These are phyloP conservation scores for Dipus sagitta DNA, from an alignment of 2,797 vertebrate genomes.

Conservation along the genomic window DNA sequence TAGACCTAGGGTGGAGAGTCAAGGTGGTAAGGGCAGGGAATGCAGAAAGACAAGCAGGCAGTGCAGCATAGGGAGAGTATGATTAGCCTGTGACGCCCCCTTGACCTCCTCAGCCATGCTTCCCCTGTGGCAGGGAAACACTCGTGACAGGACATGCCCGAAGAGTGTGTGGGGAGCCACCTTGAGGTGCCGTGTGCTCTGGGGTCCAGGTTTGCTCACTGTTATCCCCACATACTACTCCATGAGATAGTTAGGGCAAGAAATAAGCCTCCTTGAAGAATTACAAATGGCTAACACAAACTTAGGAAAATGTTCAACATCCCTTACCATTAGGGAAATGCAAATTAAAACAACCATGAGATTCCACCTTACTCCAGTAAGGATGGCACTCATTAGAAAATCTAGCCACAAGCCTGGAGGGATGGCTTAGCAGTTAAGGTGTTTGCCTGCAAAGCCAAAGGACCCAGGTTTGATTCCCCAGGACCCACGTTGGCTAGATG, in stretches of 20 bases:
- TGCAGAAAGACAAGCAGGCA: not conserved
- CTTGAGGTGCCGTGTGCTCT: not conserved
- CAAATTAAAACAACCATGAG: too few species aligned
- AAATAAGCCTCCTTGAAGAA: not conserved
- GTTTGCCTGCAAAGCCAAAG: too few species aligned
- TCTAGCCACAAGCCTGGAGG: too few species aligned
- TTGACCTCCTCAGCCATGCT: not conserved
- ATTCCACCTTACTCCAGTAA: too few species aligned
- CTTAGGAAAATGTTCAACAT: too few species aligned
- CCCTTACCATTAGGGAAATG: too few species aligned
- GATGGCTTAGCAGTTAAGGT: too few species aligned
- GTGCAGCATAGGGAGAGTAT: not conserved
- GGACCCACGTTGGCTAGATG: too few species aligned
- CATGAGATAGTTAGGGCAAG: not conserved
- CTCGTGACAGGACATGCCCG: not conserved
- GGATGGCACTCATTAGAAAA: too few species aligned
- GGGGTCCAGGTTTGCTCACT: not conserved
- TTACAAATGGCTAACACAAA: too few species aligned
- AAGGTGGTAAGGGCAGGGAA: not conserved
- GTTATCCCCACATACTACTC: not conserved
- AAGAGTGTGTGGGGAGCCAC: not conserved
- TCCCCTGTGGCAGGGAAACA: not conserved
- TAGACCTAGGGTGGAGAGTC: not conserved
- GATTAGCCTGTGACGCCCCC: not conserved
- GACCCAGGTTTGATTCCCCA: too few species aligned